phyloP scores from a whole-genome alignment of 2,888 invertebrate genomes.

The Rhodophaea formosa region DNA sequence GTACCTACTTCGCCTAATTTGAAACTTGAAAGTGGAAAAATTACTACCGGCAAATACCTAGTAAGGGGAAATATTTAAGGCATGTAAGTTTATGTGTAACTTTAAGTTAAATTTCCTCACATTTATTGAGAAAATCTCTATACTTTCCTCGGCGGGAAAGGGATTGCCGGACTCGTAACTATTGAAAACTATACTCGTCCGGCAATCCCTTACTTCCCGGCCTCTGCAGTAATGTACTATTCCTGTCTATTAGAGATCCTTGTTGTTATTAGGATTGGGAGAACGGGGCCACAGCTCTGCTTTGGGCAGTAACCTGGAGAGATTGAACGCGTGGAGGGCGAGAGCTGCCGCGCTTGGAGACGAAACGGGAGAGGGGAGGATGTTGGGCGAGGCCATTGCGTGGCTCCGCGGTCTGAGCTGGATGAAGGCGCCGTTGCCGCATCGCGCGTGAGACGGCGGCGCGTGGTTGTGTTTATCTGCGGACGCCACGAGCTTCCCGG shows the following conservation, averaged over 20 bases:
- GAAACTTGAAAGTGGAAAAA: no score
- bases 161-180: no score
- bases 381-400: neutral
- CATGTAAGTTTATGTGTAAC: no score
- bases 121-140: no score
- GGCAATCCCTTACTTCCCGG: no score
- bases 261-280: constrained; percentile 57
- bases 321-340: constrained; percentile 64
- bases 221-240: no score
- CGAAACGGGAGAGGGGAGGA: constrained; percentile 33
- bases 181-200: no score
- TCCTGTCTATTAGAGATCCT: constrained; percentile 43
- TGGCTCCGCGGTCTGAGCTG: neutral
- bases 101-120: no score
- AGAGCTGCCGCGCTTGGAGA: constrained; percentile 56
- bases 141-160: no score
- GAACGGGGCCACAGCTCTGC: constrained; percentile 65
- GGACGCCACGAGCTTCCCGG: constrained; percentile 65
- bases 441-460: constrained; percentile 69
- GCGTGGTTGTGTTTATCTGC: constrained; percentile 71
- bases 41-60: no score
- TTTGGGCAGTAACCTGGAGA: constrained; percentile 68
- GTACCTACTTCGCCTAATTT: no score
- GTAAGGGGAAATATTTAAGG: no score
- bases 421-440: constrained; percentile 4